phyloP scores from a whole-genome alignment of 2,888 invertebrate species.

The Hyles lineata region DNA sequence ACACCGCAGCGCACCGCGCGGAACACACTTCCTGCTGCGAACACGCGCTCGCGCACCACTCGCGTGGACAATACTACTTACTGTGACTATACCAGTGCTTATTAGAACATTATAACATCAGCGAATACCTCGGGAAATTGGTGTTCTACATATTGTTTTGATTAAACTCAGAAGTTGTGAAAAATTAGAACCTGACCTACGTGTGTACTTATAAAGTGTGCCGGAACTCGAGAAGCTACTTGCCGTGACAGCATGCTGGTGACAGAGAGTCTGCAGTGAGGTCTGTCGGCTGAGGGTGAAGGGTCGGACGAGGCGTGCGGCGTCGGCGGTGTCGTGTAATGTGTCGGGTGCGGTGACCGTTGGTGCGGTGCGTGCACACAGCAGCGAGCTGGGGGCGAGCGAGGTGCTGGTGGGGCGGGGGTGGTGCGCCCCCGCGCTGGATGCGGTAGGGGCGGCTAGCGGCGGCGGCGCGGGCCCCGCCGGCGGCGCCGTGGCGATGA shows the following conservation, averaged over 20 bases:
- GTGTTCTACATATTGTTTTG: neutral
- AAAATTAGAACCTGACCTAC: neutral
- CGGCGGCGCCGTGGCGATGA: conserved; percentile 85
- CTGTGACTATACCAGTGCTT: conserved; percentile 10
- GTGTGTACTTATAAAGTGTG: conserved; percentile 30
- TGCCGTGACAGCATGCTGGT: conserved; percentile 29
- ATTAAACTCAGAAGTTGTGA: neutral
- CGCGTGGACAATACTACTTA: neutral
- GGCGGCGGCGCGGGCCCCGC: conserved; percentile 71
- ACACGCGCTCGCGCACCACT: conserved; percentile 12
- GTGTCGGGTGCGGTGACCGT: conserved; percentile 35
- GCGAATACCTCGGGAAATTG: neutral
- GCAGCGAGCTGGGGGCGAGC: conserved; percentile 67
- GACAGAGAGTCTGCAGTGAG: neutral
- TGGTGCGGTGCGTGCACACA: conserved; percentile 36
- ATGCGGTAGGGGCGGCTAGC: conserved; percentile 68
- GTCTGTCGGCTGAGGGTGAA: neutral
- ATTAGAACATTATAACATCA: neutral
- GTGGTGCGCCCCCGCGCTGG: conserved; percentile 68
- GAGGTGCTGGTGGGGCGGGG: conserved; percentile 65
- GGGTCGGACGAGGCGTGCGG: neutral
- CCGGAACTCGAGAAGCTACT: neutral
- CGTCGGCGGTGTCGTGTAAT: conserved; percentile 28
- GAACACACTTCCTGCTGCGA: conserved; percentile 35
- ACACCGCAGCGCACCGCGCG: conserved; percentile 43